Evolutionary conservation across 2,113 vertebrate species (phyloP), one percentile per base, ranked within the genome.

Genomic region (Cyphomyrus plagiostoma): DNA sequence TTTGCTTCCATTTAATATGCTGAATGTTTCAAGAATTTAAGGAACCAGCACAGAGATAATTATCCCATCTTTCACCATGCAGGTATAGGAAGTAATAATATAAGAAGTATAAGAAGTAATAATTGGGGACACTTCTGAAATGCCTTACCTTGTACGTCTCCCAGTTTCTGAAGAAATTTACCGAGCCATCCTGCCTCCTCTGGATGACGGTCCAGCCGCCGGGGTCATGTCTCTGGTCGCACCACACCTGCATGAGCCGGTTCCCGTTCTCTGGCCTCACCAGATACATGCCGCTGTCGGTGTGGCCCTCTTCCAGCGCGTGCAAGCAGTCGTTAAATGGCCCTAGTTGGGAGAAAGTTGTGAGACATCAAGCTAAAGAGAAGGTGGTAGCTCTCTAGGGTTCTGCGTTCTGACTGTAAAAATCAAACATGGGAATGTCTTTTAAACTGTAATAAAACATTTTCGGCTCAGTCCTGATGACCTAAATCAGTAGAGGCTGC

Each of bases 141-240:
- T 4, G 13, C 82, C 10, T 96, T 88, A 97, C 97, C 96, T 97
- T 97, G 82, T 98, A 98, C 0, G 96, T 97, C 90, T 98, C 97
- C 97, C 97, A 98, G 93, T 97, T 97, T 90, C 97, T 95, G 94
- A 97, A 97, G 92, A 98, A 98, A 94, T 97, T 97, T 91, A 97
- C 97, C 0, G 97, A 97, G 4, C 97, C 97, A 0, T 97, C 97
- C 88, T 95, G 92, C 23, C 97, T 94, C 88, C 96, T 95, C 92
- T 97, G 97, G 86, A 98, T 97, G 90, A 98, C 96, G 0, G 96
- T 97, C 97, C 97, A 98, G 92, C 97, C 97, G 2, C 97, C 97
- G 0, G 97, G 97, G 91, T 98, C 97, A 0, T 97, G 97, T 4
- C 96, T 94, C 80, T 98, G 97, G 70, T 98, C 97, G 0, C 97